A percentile compares a stretch with the other conserved stretches of the same genome.
Evolutionary conservation across 2,797 vertebrate species (phyloP).

Genomic region (Petrocephalus sullivani): DNA sequence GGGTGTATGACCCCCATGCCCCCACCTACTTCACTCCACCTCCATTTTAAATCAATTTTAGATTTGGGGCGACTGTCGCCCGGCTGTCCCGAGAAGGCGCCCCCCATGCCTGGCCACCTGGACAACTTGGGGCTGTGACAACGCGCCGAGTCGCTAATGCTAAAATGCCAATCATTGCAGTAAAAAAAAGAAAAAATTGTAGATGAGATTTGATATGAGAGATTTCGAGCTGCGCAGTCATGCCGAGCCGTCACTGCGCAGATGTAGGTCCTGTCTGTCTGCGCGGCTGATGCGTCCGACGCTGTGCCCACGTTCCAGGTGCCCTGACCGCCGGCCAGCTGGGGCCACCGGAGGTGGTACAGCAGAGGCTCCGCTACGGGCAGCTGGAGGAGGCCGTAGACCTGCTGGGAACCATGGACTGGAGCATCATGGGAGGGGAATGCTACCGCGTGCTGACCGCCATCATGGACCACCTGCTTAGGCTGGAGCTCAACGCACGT

Average conservation of each 20-base stretch:
- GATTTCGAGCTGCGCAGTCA: background rate
- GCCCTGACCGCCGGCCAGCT: conserved; percentile 69
- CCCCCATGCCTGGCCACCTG: background rate
- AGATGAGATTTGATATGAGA: background rate
- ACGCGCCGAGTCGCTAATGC: conserved; percentile 32
- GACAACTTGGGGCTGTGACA: conserved; percentile 37
- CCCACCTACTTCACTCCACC: conserved; percentile 50
- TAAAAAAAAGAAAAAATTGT: too few relatives aligned
- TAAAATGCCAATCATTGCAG: background rate
- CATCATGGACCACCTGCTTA: conserved; percentile 82
- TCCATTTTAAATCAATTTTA: conserved; percentile 81
- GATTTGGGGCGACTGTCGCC: conserved; percentile 69
- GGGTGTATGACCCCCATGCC: conserved; percentile 43
- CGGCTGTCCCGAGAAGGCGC: conserved; percentile 65
- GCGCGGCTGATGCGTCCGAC: background rate
- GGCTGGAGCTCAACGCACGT: conserved; percentile 74
- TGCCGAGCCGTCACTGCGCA: background rate
- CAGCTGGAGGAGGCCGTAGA: conserved; percentile 75
- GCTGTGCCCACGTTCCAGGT: conserved; percentile 56
- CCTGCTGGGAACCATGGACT: conserved; percentile 83
- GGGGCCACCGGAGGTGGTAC: conserved; percentile 70
- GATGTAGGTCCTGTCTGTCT: background rate
- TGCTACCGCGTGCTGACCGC: conserved; percentile 75
- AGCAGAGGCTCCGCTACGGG: conserved; percentile 72
- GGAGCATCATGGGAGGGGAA: conserved; percentile 72